Evolutionary conservation across 1,140 invertebrate species (phyloP), one percentile per base, ranked within the genome.

Genomic region (Amphibalanus amphitrite): DNA sequence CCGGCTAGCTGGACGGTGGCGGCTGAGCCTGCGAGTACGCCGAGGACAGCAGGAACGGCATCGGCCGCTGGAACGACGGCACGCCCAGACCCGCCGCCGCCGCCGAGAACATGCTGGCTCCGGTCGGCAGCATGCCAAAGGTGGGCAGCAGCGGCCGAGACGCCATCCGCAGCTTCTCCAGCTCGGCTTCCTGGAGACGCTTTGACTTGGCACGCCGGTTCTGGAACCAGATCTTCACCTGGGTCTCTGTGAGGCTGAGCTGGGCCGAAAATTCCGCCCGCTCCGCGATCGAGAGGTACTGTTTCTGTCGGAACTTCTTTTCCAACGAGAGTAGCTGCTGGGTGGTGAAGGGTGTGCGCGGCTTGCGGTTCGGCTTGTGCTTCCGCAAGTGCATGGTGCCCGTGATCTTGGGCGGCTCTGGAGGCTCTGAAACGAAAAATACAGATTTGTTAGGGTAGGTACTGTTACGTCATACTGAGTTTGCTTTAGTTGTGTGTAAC

Each of bases 301-400:
- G 86, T 78, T 88, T 88, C 75, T 83, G 79, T 65, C 83, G 77
- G 78, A 88, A 88, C 77, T 88, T 88, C 74, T 82, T 79, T 76
- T 88, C 86, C 71, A 88, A 77, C 15, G 84, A 82, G 74, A 86
- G 75, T 38, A 88, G 78, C 76, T 88, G 86, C 73, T 87, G 85
- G 15, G 86, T 86, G 4, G 85, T 87, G 78, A 88, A 88, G 4
- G 86, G 86, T 6, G 87, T 88, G 40, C 87, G 77, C 26, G 86
- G 86, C 77, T 88, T 88, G 67, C 86, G 79, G 79, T 88, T 87
- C 70, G 85, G 84, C 77, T 88, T 88, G 80, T 88, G 86, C 74
- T 87, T 86, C 71, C 87, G 74, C 67, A 88, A 78, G 65, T 67
- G 65, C 65, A 67, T 59, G 20, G 47, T 59, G 47, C 47, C 38